A percentile compares a stretch with the other conserved stretches of the same genome.
These are phyloP conservation scores for Sinocyclocheilus grahami DNA, from an alignment of 2,113 vertebrate genomes.

Conservation along the genomic window DNA sequence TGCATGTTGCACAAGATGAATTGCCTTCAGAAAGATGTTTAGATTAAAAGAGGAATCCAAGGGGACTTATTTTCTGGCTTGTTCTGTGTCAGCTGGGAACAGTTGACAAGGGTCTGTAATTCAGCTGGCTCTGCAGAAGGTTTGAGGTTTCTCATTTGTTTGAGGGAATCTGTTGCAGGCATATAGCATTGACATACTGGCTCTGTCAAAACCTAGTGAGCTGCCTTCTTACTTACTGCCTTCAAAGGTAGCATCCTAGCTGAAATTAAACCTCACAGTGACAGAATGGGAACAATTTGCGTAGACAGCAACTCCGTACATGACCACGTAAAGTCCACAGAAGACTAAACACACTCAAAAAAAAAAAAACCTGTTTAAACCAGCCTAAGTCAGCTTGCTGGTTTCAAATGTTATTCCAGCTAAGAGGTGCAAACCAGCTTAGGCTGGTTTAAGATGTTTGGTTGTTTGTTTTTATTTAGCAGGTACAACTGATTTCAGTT, in stretches of 20 bases:
- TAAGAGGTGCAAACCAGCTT: neutral
- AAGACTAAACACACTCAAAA: neutral
- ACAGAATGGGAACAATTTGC: constrained; percentile 7
- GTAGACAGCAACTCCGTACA: neutral
- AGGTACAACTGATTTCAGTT: neutral
- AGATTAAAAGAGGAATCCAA: neutral
- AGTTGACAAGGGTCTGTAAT: constrained; percentile 25
- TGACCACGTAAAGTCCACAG: neutral
- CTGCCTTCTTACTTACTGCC: neutral
- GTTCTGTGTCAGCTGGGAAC: constrained; percentile 11
- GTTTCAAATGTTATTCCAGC: neutral
- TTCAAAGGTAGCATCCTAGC: neutral
- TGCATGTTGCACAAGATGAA: constrained; percentile 32
- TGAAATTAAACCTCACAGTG: constrained; percentile 4
- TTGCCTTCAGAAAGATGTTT: constrained; percentile 13
- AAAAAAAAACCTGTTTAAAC: no score
- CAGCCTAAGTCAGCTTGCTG: neutral
- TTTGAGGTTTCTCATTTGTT: constrained; percentile 4
- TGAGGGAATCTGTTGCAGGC: neutral
- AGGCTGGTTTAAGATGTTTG: neutral
- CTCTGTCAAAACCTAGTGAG: neutral
- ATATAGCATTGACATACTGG: neutral
- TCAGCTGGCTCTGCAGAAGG: neutral
- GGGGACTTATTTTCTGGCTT: constrained; percentile 26
- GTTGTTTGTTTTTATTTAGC: neutral